These are phyloP conservation scores for Zapornia atra DNA, from an alignment of 2,113 vertebrate species.

Conservation along the genomic window DNA sequence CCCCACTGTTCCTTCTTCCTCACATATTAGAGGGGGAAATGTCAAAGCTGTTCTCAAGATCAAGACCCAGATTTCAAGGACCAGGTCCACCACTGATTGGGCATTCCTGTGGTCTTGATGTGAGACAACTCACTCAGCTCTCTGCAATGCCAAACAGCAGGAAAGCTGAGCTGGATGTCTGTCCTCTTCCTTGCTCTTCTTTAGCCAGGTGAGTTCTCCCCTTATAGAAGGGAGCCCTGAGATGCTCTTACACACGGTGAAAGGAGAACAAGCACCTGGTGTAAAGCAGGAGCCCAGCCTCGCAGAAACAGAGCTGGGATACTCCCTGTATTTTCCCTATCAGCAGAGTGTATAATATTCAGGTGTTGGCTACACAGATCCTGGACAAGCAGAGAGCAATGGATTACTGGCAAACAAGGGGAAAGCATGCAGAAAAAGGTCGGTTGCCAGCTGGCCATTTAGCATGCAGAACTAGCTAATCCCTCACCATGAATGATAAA, in stretches of 20 bases:
- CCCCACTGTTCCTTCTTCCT: not conserved
- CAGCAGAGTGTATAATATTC: not conserved
- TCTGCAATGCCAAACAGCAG: not conserved
- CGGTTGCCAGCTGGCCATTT: not conserved
- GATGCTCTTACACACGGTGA: not conserved
- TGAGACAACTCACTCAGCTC: not conserved
- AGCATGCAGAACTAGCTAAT: not conserved
- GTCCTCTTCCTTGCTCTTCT: not conserved
- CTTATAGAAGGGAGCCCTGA: not conserved
- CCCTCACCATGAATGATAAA: not conserved
- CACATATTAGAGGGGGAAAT: not conserved
- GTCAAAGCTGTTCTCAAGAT: not conserved
- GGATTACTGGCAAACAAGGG: not conserved
- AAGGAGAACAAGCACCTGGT: accelerated
- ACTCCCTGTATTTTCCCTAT: not conserved
- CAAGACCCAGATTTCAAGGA: not conserved
- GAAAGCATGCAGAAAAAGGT: not conserved
- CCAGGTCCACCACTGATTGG: too few relatives aligned
- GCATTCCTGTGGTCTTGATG: not conserved
- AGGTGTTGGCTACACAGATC: not conserved
- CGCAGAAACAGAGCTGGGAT: not conserved
- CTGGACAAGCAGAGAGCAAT: not conserved
- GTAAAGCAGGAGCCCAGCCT: not conserved
- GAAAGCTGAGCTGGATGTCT: not conserved
- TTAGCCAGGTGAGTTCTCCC: not conserved